Base-by-base conservation (phyloP, 53 echinoderm and acorn worm species). In the Crossaster papposus region DNA sequence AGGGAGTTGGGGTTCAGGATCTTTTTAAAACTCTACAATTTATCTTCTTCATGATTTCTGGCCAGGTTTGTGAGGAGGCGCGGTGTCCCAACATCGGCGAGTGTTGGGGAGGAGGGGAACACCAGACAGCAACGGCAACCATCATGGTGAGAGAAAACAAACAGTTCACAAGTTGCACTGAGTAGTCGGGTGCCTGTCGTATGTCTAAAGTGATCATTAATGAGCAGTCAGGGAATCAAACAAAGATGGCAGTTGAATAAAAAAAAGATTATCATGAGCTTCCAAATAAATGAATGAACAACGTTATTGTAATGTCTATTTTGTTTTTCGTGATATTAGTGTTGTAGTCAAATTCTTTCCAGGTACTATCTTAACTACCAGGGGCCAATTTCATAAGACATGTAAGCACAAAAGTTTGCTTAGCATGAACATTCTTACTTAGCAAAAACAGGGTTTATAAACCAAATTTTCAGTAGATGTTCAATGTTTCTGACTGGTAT, bases 101-200 rank as follows among this genome's bases (percentile, higher is more conserved):
- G 88, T 97, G 97, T 63, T 97, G 97, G 97, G 97, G 97, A 68
- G 97, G 97, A 51, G 97, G 97, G 26, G 95, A 97, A 90, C 92
- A 95, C 31, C 90, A 93, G 62, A 97, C 95, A 76, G 94, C 97
- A 6, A 97, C 97, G 75, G 97, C 97, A 35, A 97, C 97, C 26
- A 97, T 97, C 51, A 97, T 97, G 97, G 97, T 97, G 74, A 92
- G 95, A 15, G n/a, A 44, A 35, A 28, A 0, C 3, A 58, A 58
- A 58, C 15, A 28, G 6, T 28, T 23, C 28, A 65, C 22, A 22
- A 23, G 24, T 20, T 68, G 68, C 30, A 1, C 28, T 68, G 68
- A 68, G 17, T 0, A 68, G 28, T 68, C 28, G 28, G 68, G 24
- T n/a, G 68, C 24, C 28, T 68, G 15, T 24, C 9, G 28, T 0